Percentiles rank a stretch among this genome's conserved stretches.
Evolutionary conservation across 1,140 invertebrate genomes (phyloP).

Genomic region (Musca domestica): DNA sequence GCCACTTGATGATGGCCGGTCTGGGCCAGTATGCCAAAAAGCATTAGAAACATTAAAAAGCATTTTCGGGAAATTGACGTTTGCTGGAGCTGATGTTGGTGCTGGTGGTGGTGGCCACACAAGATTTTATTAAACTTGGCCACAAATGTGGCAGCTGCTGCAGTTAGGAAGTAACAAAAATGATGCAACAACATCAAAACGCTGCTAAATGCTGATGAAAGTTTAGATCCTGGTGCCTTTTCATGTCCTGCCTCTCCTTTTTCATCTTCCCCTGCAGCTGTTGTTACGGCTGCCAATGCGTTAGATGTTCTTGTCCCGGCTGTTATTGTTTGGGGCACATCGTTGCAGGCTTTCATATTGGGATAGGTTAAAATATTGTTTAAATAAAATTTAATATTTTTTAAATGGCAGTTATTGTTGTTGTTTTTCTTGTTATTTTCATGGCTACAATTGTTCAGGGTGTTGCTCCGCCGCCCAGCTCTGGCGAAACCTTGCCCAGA

Average conservation of each 20-base stretch:
- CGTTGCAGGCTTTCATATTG: neutral
- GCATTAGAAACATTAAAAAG: slow-evolving; percentile 46
- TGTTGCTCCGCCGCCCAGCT: neutral
- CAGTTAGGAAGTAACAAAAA: too few species aligned
- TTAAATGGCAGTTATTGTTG: slow-evolving; percentile 15
- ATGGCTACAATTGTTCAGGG: neutral
- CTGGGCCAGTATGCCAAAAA: slow-evolving; percentile 43
- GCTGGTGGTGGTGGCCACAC: neutral
- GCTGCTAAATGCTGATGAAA: too few species aligned
- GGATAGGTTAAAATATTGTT: neutral
- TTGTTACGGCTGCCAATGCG: neutral
- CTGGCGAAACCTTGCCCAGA: neutral
- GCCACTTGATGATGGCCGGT: slow-evolving; percentile 45
- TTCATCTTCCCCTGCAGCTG: neutral
- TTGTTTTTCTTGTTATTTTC: neutral
- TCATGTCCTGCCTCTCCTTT: neutral
- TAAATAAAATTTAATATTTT: slow-evolving; percentile 12
- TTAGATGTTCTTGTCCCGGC: neutral
- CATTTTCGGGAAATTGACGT: slow-evolving; percentile 34
- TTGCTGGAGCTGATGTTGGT: slow-evolving; percentile 2
- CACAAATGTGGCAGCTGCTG: too few species aligned
- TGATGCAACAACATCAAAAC: too few species aligned
- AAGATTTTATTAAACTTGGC: too few species aligned
- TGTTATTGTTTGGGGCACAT: neutral
- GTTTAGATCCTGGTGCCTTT: too few species aligned